These are phyloP conservation scores for Ophonus ardosiacus DNA, from an alignment of 2,888 invertebrate species.

Conservation along the genomic window DNA sequence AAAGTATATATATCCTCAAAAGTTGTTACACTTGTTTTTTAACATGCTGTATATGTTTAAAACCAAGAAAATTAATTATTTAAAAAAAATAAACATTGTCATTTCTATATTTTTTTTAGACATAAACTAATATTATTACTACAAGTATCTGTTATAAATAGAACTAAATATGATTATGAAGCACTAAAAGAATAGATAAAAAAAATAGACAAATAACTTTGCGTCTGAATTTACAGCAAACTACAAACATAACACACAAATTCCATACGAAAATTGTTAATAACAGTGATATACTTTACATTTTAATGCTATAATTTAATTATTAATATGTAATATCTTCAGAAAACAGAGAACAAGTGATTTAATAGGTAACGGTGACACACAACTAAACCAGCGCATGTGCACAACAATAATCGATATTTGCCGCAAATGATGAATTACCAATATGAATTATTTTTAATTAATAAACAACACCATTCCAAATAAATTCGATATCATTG, in stretches of 20 bases:
- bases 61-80: too few species aligned
- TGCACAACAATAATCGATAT: conserved; percentile 48
- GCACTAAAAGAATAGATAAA: not conserved
- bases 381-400: conserved; percentile 47
- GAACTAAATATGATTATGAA: not conserved
- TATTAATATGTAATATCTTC: conserved; percentile 35
- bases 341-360: conserved; percentile 35
- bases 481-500: not conserved
- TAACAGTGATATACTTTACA: not conserved
- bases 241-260: not conserved
- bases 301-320: conserved; percentile 8
- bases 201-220: not conserved
- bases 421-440: conserved; percentile 56
- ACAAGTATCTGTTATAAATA: too few species aligned
- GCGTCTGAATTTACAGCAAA: not conserved
- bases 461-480: conserved; percentile 6
- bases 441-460: conserved; percentile 47
- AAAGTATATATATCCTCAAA: too few species aligned
- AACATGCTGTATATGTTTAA: too few species aligned
- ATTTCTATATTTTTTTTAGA: too few species aligned
- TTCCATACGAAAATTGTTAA: not conserved
- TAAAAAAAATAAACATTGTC: too few species aligned
- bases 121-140: too few species aligned
- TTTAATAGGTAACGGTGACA: conserved; percentile 44
- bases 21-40: too few species aligned